phyloP scores from a whole-genome alignment of 2,888 invertebrate genomes.

The Cheilosia impressa region DNA sequence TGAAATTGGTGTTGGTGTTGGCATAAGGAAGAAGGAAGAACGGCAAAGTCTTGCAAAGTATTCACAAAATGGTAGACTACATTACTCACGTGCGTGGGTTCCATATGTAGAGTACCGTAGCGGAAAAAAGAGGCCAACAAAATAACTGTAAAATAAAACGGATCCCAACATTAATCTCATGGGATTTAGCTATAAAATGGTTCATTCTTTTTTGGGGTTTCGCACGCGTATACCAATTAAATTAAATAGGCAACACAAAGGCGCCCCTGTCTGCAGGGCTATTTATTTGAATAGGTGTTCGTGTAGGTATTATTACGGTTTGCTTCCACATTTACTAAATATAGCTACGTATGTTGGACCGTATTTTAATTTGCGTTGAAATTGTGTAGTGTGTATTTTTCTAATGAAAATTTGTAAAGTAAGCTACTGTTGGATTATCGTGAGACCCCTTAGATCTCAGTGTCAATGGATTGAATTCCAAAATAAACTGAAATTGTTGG shows the following conservation, averaged over 20 bases:
- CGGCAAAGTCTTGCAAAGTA: conserved; percentile 9
- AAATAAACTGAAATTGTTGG: too few relatives aligned
- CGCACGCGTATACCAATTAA: conserved; percentile 11
- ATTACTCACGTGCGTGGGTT: background rate
- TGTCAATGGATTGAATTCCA: too few relatives aligned
- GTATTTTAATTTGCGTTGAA: background rate
- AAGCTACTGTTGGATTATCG: too few relatives aligned
- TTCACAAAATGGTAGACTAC: background rate
- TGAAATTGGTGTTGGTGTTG: background rate
- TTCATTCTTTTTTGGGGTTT: background rate
- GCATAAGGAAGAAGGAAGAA: background rate
- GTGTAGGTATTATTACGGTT: background rate
- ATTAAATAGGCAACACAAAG: conserved; percentile 7
- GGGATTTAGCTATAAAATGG: conserved; percentile 8
- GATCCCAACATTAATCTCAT: conserved; percentile 20
- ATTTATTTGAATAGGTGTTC: background rate
- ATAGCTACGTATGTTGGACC: background rate
- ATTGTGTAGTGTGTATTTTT: too few relatives aligned
- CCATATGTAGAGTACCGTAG: background rate
- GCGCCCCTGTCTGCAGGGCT: background rate
- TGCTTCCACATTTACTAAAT: background rate
- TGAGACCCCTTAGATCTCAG: too few relatives aligned
- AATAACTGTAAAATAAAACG: conserved; percentile 7
- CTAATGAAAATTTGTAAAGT: too few relatives aligned
- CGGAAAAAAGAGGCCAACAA: background rate